These are phyloP conservation scores for Gryon sp. DNA, from an alignment of 1,140 invertebrate genomes.

Conservation along the genomic window DNA sequence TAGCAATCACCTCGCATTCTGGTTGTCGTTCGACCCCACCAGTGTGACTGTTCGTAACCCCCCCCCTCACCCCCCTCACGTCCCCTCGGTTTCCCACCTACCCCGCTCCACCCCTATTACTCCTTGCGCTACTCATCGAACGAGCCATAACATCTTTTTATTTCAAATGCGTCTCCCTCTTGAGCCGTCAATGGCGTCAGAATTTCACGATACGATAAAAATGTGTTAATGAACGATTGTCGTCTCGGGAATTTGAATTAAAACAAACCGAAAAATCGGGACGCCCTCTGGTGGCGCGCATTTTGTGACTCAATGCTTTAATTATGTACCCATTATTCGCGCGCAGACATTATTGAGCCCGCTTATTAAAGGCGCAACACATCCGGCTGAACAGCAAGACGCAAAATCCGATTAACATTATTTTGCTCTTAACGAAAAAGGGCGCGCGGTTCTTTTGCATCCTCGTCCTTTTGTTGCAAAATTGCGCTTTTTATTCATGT, in stretches of 20 bases:
- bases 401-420: constrained; percentile 54
- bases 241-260: constrained; percentile 64
- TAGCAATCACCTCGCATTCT: constrained; percentile 80
- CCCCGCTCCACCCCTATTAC: too few relatives aligned
- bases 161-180: constrained; percentile 70
- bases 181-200: constrained; percentile 63
- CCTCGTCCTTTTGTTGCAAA: constrained; percentile 16
- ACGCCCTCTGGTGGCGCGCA: constrained; percentile 36
- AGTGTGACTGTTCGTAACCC: constrained; percentile 40
- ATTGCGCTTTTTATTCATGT: constrained; percentile 1
- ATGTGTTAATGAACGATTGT: constrained; percentile 80
- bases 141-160: constrained; percentile 74
- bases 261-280: constrained; percentile 71
- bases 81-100: too few relatives aligned
- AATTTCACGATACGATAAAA: constrained; percentile 65
- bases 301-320: constrained; percentile 36
- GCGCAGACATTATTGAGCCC: constrained; percentile 50
- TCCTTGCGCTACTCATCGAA: constrained; percentile 55
- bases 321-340: constrained; percentile 46
- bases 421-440: constrained; percentile 37
- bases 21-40: constrained; percentile 76
- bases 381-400: constrained; percentile 10
- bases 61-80: constrained; percentile 17
- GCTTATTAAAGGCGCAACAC: constrained; percentile 46
- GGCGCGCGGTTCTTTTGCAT: constrained; percentile 4